phyloP scores from a whole-genome alignment of 2,888 invertebrate species.

The Eremobia ochroleuca region DNA sequence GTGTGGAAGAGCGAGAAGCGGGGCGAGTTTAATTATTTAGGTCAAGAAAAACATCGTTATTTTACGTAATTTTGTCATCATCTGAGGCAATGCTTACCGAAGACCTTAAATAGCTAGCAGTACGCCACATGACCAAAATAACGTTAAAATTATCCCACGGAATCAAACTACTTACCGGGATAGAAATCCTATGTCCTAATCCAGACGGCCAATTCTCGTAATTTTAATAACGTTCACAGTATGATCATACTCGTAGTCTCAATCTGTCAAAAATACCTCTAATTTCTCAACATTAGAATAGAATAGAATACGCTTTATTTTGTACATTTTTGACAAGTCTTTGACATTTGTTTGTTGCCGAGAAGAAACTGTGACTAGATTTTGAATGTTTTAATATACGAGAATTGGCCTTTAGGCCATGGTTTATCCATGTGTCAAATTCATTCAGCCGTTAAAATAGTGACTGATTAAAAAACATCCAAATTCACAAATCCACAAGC shows the following conservation, averaged over 20 bases:
- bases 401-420: neutral
- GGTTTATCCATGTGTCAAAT: neutral
- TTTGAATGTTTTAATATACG: neutral
- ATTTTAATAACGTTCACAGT: no score
- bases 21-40: constrained; percentile 8
- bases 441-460: neutral
- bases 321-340: no score
- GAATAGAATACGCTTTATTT: no score
- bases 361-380: neutral
- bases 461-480: neutral
- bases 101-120: neutral
- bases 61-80: neutral
- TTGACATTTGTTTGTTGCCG: no score
- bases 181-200: neutral
- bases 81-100: neutral
- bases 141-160: no score
- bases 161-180: neutral
- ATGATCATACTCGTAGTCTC: no score
- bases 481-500: neutral
- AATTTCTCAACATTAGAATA: no score
- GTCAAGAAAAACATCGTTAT: neutral
- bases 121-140: neutral
- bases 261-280: no score
- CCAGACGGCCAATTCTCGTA: no score
- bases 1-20: constrained; percentile 62